Base-by-base conservation (phyloP, 2,797 vertebrate species). In the Australoheros facetus region DNA sequence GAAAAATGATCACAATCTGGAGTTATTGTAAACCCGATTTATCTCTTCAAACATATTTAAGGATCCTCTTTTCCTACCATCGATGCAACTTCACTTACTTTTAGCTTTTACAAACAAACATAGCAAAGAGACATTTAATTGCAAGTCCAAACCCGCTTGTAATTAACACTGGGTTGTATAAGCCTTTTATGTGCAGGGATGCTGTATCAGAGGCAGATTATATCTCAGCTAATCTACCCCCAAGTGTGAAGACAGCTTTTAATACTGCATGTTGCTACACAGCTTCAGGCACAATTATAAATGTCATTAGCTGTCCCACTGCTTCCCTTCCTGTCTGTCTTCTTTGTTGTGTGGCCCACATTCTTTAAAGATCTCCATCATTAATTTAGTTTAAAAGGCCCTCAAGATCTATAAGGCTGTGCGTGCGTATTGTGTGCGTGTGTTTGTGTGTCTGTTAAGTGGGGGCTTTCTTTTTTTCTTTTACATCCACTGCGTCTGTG, bases 381-480 rank as follows among this genome's bases (percentile, higher is more conserved):
- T 91, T 92, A 90, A 91, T 93, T 93, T 78, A 91, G 32, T 32
- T 80, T 75, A 62, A 88, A 76, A 83, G 71, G 58, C 79, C 83
- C 73, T 75, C 56, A 32, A 81, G 82, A 72, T 56, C 64, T 75
- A 77, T 75, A 16, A 28, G 59, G 3, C 19, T 77, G 7, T 26
- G 32, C 45, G 58, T 73, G 28, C 37, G 48, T 57, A 48, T 74
- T 60, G 58, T 56, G 48, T 37, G 54, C 6, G 9, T 37, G 34
- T 16, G 42, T 48, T n/a, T 42, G 45, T 8, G 16, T 51, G 45
- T 56, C 34, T 75, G 8, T 64, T 64, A 12, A 5, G 39, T 28
- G 60, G 16, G 19, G 60, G 51, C 66, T 45, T 32, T n/a, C 4
- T 30, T 3, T 37, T 37, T 37, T 11, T 37, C 37, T 34, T 45